Evolutionary conservation across 2,113 vertebrate species (phyloP).

Genomic region (Conger conger): DNA sequence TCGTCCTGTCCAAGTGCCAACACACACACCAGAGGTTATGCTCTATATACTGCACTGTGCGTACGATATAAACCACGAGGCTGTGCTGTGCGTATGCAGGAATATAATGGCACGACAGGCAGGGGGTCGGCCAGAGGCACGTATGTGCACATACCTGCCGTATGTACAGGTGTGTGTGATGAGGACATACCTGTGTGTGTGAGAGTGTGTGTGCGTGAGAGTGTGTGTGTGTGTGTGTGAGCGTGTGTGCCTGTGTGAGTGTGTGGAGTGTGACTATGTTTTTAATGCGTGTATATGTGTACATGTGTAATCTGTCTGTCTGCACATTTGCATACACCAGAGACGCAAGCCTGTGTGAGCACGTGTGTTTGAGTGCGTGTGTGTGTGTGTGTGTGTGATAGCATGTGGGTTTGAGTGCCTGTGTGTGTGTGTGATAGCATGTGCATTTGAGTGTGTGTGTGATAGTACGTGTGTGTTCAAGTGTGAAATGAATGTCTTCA

Average conservation of each 20-base stretch:
- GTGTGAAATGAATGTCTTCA: conserved; percentile 16
- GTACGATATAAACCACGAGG: too few relatives aligned
- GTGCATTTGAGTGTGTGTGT: conserved; percentile 25
- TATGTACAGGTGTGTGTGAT: background rate
- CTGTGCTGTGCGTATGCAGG: background rate
- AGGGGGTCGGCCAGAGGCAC: too few relatives aligned
- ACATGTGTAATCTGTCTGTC: background rate
- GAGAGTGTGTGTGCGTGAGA: conserved; percentile 14
- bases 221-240: background rate
- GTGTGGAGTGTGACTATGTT: background rate
- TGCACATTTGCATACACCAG: background rate
- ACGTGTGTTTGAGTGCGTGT: conserved; percentile 11
- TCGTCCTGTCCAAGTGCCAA: too few relatives aligned
- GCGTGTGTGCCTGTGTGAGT: background rate
- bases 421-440: conserved; percentile 14
- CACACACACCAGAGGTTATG: too few relatives aligned
- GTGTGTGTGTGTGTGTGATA: conserved; percentile 21
- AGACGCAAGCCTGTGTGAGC: background rate
- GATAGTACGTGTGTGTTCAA: conserved; percentile 14
- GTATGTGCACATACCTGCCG: too few relatives aligned
- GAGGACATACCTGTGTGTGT: background rate
- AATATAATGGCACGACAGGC: too few relatives aligned
- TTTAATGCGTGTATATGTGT: background rate
- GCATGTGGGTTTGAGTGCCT: background rate
- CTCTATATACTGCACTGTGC: too few relatives aligned